Evolutionary conservation across 2,113 vertebrate genomes (phyloP).

Genomic region (Scolopax mira): DNA sequence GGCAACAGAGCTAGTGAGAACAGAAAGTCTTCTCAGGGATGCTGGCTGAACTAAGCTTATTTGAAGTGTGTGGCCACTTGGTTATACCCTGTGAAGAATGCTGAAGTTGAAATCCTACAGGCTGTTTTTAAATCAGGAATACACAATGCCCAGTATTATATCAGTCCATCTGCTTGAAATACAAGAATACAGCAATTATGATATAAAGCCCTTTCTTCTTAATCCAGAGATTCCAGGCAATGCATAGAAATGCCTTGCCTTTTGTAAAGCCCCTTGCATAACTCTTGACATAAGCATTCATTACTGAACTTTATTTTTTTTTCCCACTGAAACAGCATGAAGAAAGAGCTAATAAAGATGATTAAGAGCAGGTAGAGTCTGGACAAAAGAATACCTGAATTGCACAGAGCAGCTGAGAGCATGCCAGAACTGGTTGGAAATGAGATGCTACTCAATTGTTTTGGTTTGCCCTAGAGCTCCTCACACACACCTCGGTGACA

Average conservation of each 20-base stretch:
- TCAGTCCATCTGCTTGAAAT: background rate
- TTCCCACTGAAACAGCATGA: background rate
- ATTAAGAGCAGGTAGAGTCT: background rate
- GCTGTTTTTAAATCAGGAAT: background rate
- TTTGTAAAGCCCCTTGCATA: background rate
- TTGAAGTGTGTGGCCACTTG: too few species aligned
- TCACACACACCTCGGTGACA: background rate
- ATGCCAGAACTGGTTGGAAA: background rate
- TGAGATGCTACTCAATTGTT: background rate
- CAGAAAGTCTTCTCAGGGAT: background rate
- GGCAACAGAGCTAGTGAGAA: background rate
- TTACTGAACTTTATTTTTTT: background rate
- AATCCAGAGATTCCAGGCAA: background rate
- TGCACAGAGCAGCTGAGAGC: background rate
- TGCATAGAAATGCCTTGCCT: background rate
- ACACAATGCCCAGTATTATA: background rate
- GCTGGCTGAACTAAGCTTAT: background rate
- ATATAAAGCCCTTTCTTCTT: background rate
- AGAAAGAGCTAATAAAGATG: background rate
- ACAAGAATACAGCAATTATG: background rate
- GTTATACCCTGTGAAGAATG: background rate
- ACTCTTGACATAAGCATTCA: background rate
- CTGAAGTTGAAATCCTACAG: background rate
- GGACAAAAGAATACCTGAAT: background rate
- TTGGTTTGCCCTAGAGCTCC: background rate